These are phyloP conservation scores for Drosophila busckii DNA, from an alignment of 1,140 invertebrate genomes.

Conservation along the genomic window DNA sequence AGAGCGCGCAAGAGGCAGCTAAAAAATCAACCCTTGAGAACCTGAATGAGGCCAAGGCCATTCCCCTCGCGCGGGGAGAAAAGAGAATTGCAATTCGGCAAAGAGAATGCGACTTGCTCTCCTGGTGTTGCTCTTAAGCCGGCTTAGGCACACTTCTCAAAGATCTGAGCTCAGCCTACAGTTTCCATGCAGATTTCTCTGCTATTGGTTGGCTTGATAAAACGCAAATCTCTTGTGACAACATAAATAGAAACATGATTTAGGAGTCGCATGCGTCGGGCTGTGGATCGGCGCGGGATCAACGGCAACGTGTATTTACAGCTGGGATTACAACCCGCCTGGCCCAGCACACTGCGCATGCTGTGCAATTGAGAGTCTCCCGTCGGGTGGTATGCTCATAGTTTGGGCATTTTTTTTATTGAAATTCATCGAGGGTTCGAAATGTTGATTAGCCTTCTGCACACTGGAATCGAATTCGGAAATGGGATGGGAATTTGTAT, in stretches of 20 bases:
- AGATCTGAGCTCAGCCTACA: slow-evolving; percentile 13
- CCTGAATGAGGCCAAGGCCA: slow-evolving; percentile 12
- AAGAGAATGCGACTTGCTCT: too few species aligned
- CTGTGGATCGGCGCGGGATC: slow-evolving; percentile 66
- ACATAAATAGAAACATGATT: slow-evolving; percentile 78
- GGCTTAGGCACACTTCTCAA: slow-evolving; percentile 58
- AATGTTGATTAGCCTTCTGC: slow-evolving; percentile 72
- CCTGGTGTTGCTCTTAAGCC: slow-evolving; percentile 49
- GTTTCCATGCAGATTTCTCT: slow-evolving; percentile 26
- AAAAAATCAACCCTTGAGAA: slow-evolving; percentile 65
- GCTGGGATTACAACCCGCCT: slow-evolving; percentile 67
- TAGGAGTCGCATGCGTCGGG: too few species aligned
- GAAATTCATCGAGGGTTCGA: slow-evolving; percentile 41
- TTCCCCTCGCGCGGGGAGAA: slow-evolving; percentile 8
- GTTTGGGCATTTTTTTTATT: slow-evolving; percentile 31
- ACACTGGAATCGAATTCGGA: slow-evolving; percentile 66
- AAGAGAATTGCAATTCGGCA: too few species aligned
- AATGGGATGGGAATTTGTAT: slow-evolving; percentile 55
- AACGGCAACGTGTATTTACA: slow-evolving; percentile 72
- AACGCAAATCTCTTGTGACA: slow-evolving; percentile 77
- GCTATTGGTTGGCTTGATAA: slow-evolving; percentile 6
- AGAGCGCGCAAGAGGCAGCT: slow-evolving; percentile 16
- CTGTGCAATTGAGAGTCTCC: slow-evolving; percentile 10
- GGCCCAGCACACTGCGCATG: slow-evolving; percentile 33
- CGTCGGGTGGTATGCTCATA: slow-evolving; percentile 59